Percentiles rank a stretch among this genome's conserved stretches.
Conservation (phyloP, 2,113 vertebrate genomes). For the Poicephalus gulielmi region DNA sequence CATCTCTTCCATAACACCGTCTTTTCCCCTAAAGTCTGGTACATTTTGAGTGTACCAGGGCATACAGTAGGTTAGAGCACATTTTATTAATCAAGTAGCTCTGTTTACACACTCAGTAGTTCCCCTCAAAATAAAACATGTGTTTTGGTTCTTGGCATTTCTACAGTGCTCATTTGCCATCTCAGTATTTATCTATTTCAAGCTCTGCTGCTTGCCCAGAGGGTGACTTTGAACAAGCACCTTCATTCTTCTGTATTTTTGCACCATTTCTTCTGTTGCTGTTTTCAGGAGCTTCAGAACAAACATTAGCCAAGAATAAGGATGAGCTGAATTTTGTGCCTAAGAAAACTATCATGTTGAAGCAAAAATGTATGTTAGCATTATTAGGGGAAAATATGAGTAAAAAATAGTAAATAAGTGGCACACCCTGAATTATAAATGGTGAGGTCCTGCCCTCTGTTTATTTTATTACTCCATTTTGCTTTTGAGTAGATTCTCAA, state of each 20-base stretch:
- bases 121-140: not conserved
- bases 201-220: not conserved
- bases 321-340: not conserved
- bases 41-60: not conserved
- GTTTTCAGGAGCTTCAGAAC: not conserved
- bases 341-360: not conserved
- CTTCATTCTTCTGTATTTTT: not conserved
- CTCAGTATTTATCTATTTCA: not conserved
- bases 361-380: not conserved
- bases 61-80: not conserved
- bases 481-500: slow-evolving; percentile 20
- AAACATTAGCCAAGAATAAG: not conserved
- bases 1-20: not conserved
- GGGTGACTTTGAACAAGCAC: not conserved
- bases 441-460: not conserved
- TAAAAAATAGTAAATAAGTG: slow-evolving; percentile 16
- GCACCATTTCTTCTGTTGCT: not conserved
- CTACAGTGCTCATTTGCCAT: not conserved
- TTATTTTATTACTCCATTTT: not conserved
- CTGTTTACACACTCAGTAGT: not conserved
- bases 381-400: not conserved
- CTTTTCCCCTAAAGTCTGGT: not conserved
- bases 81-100: not conserved
- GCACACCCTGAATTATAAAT: not conserved
- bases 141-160: not conserved